Percentiles rank a stretch among this genome's conserved stretches.
Evolutionary conservation across 1,140 invertebrate genomes (phyloP).

Genomic region (Uloborus diversus): DNA sequence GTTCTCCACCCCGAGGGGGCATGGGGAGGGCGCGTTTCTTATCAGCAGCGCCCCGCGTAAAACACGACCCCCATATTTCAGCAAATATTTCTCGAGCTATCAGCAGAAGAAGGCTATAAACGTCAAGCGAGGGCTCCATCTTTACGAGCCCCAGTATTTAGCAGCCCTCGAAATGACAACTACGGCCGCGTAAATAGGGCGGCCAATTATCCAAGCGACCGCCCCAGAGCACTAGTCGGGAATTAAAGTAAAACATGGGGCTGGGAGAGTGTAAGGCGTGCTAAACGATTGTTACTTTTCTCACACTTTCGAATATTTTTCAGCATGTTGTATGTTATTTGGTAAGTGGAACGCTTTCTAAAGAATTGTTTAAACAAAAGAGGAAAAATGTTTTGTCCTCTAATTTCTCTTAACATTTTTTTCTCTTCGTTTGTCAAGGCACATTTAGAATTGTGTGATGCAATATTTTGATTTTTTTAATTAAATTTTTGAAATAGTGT

Average conservation of each 20-base stretch:
- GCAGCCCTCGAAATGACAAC: slow-evolving; percentile 52
- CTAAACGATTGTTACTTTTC: background rate
- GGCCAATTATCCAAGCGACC: slow-evolving; percentile 50
- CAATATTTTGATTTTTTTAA: too few species aligned
- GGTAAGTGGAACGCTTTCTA: too few species aligned
- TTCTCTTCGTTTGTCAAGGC: background rate
- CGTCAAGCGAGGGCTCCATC: slow-evolving; percentile 37
- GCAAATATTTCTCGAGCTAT: slow-evolving; percentile 41
- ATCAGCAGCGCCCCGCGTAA: slow-evolving; percentile 34
- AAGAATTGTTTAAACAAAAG: background rate
- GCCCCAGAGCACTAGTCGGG: slow-evolving; percentile 34
- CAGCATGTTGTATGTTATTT: background rate
- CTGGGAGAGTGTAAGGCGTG: background rate
- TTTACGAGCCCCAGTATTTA: slow-evolving; percentile 53
- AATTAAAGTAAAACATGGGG: slow-evolving; percentile 33
- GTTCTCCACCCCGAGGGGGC: background rate
- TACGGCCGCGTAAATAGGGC: slow-evolving; percentile 53
- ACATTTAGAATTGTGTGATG: too few species aligned
- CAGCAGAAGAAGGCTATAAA: slow-evolving; percentile 41
- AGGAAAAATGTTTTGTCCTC: background rate
- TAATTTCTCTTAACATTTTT: background rate
- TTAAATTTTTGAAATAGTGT: too few species aligned
- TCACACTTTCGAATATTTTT: background rate
- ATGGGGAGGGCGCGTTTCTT: background rate
- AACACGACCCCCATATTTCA: slow-evolving; percentile 47